Base-by-base conservation (phyloP, 2,888 invertebrate genomes). In the Coleophora deauratella region DNA sequence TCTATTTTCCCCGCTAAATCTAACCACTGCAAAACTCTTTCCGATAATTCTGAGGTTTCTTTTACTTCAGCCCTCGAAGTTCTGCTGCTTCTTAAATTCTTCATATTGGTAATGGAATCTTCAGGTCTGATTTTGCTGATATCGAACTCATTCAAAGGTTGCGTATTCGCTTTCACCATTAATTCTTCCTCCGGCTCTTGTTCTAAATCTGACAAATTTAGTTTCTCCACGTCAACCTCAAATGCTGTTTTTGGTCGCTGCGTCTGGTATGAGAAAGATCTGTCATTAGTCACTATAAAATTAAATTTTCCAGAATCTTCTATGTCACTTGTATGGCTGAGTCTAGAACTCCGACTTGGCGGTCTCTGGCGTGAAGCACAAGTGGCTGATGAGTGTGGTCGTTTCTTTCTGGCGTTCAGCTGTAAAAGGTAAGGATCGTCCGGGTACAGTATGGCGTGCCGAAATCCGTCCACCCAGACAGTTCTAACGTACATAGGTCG, bases 21-120 rank as follows among this genome's bases (percentile, higher is more conserved):
- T 50, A 94, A 62, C 94, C 94, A 94, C 55, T 93, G 91, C 3
- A 94, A 72, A 0, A 94, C 94, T 41, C 93, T 85, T 45, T 94
- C 93, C 0, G 93, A 86, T 13, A 86, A 54, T n/a, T 82, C 84
- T 0, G 71, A 79, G 0, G 71, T 80, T 37, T 76, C 76, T 43
- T 72, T 70, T 1, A 52, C 55, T 2, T 84, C 82, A 1, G 53
- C 53, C 38, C 80, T 63, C 7, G 72, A 62, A 0, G 84, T 81
- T 46, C 81, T 66, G 47, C 80, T 81, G n/a, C 62, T 63, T 51
- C 66, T 70, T 21, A 72, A 54, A 37, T 69, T 63, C 51, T 62
- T 79, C 84, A 82, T 85, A 37, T 70, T 70, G 27, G 52, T 42
- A 40, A 55, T 52, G 36, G 63, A 49, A 33, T 55, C 61, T 38